These are phyloP conservation scores for Agonopterix subpropinquella DNA, from an alignment of 2,888 invertebrate species.

Conservation along the genomic window DNA sequence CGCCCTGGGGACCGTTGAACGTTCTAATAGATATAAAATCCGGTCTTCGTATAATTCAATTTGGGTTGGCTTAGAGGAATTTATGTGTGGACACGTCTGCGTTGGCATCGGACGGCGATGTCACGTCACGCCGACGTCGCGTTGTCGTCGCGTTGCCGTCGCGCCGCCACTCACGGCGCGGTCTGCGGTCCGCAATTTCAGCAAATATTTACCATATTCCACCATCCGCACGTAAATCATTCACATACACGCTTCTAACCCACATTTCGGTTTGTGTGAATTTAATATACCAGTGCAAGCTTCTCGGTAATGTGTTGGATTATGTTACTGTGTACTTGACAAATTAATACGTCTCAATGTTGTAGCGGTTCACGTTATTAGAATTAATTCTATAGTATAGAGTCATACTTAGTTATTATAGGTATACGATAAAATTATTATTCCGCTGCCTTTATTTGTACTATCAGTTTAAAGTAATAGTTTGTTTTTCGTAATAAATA, in stretches of 20 bases:
- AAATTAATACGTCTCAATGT: constrained; percentile 4
- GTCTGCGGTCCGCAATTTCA: constrained; percentile 24
- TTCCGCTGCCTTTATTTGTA: too few species aligned
- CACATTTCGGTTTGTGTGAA: constrained; percentile 31
- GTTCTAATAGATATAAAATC: constrained; percentile 71
- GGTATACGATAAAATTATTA: too few species aligned
- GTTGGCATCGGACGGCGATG: constrained; percentile 9
- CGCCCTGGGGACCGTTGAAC: constrained; percentile 54
- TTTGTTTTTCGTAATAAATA: too few species aligned
- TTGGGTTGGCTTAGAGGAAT: constrained; percentile 35
- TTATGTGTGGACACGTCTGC: constrained; percentile 47
- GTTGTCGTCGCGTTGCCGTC: constrained; percentile 6
- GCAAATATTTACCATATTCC: constrained; percentile 32
- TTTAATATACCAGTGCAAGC: constrained; percentile 23
- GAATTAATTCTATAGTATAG: too few species aligned
- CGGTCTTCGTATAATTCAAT: constrained; percentile 58
- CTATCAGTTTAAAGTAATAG: too few species aligned
- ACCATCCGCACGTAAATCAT: constrained; percentile 29
- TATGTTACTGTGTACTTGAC: neutral
- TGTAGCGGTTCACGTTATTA: constrained; percentile 6
- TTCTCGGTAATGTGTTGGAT: constrained; percentile 8
- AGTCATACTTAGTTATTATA: too few species aligned
- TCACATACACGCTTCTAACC: constrained; percentile 26
- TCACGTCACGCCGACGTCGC: constrained; percentile 8
- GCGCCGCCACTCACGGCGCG: constrained; percentile 12